Evolutionary conservation across 2,113 vertebrate genomes (phyloP), one percentile per base, ranked within the genome.

Genomic region (Mobula birostris): DNA sequence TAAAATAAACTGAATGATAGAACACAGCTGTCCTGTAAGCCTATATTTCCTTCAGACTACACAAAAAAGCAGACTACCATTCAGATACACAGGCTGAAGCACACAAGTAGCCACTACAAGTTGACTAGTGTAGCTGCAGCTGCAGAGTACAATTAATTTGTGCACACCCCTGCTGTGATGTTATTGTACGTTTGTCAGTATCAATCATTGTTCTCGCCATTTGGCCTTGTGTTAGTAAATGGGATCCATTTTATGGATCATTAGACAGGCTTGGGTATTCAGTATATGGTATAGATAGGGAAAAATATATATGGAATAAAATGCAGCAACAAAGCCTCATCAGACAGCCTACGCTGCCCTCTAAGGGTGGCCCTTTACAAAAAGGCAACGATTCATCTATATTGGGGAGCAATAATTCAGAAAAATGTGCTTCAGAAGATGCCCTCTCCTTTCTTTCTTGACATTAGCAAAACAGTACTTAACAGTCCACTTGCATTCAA

Each of bases 241-340:
- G 96, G 97, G 97, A 96, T 96, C 96, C 96, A 97, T 97, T 97
- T 97, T 96, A 96, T 95, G 97, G 96, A 96, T 97, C 97, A 97
- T 97, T 97, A 97, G 95, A 95, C 97, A 95, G 95, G 97, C 97
- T 97, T 97, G 97, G 97, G 96, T 96, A 96, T 97, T 97, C 96
- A 95, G 95, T 94, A 96, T 93, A 90, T 56, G 94, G 95, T 94
- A 72, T 94, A 96, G 96, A 95, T 95, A 94, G 95, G 96, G 96
- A 96, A 96, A 93, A 93, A 93, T 93, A 74, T 56, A 93, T 93
- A 72, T 93, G 70, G 91, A 93, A 93, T 93, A 93, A 93, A 93
- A 70, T 74, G 70, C 91, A 29, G 63, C 70, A 93, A 93, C 91
- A 93, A 93, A 76, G 91, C 68, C 70, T 56, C 12, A 93, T 74